Conservation (phyloP, 2,797 vertebrate genomes). For the Ctenopoma multispine region DNA sequence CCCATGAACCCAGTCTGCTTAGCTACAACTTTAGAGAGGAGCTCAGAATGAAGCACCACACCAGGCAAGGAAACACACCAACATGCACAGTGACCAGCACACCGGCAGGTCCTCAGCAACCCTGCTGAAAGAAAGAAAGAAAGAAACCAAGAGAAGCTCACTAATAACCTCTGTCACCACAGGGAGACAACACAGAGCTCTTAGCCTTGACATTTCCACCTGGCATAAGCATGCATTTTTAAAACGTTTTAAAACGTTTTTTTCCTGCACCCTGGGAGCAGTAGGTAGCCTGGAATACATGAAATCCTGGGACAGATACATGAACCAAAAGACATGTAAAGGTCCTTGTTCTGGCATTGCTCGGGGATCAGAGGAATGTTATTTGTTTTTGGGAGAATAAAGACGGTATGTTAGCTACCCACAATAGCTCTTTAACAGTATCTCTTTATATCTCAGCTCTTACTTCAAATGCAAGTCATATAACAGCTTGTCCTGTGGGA, state of each 20-base stretch:
- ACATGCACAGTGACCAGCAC: neutral
- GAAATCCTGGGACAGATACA: slow-evolving; percentile 30
- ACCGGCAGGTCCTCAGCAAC: slow-evolving; percentile 4
- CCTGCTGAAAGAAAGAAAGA: slow-evolving; percentile 35
- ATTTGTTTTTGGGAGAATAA: slow-evolving; percentile 17
- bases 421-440: slow-evolving; percentile 34
- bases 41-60: slow-evolving; percentile 76
- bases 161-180: slow-evolving; percentile 60
- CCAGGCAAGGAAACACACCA: neutral
- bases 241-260: slow-evolving; percentile 35
- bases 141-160: slow-evolving; percentile 26
- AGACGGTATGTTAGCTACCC: slow-evolving; percentile 22
- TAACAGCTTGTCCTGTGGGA: slow-evolving; percentile 64
- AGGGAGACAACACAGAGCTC: slow-evolving; percentile 70
- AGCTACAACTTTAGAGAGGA: slow-evolving; percentile 91
- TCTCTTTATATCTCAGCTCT: slow-evolving; percentile 57
- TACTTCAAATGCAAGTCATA: slow-evolving; percentile 53
- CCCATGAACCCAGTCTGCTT: slow-evolving; percentile 81
- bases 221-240: slow-evolving; percentile 79
- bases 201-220: slow-evolving; percentile 78
- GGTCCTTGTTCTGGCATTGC: slow-evolving; percentile 20
- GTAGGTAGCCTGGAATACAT: slow-evolving; percentile 38
- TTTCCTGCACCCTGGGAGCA: slow-evolving; percentile 45
- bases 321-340: slow-evolving; percentile 18
- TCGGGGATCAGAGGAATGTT: slow-evolving; percentile 24